These are phyloP conservation scores for Rallus crepitans DNA, from an alignment of 2,797 vertebrate species.

Conservation along the genomic window DNA sequence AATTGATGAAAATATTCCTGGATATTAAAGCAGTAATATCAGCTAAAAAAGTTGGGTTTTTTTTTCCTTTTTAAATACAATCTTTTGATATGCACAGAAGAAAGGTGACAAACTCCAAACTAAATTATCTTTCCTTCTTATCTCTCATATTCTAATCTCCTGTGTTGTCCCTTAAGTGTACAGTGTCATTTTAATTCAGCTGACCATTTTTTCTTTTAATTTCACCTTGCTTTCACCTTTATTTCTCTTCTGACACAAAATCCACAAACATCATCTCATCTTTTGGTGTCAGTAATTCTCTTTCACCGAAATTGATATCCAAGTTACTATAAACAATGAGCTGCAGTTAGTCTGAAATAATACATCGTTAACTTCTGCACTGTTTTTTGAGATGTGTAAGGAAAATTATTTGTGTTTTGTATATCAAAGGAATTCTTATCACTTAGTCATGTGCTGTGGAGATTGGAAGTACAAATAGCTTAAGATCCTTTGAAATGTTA, in stretches of 20 bases:
- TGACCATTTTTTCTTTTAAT: neutral
- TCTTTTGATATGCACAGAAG: neutral
- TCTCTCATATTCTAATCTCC: neutral
- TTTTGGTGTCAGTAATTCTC: neutral
- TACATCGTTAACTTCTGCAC: neutral
- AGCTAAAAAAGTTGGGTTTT: neutral
- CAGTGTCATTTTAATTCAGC: neutral
- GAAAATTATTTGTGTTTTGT: neutral
- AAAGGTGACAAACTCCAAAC: neutral
- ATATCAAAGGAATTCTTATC: neutral
- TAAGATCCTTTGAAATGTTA: neutral
- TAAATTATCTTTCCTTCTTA: neutral
- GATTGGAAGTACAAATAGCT: neutral
- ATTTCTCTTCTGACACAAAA: neutral
- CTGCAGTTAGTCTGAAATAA: neutral
- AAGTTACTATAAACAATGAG: neutral
- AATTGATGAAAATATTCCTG: neutral
- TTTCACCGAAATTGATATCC: neutral
- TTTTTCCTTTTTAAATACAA: neutral
- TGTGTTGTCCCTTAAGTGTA: neutral
- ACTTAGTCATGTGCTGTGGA: neutral
- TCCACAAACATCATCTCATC: neutral
- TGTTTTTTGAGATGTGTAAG: neutral
- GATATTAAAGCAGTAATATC: neutral
- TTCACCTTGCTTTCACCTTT: neutral